Conservation (phyloP, 2,113 vertebrate species). For the Malurus alboscapulatus region DNA sequence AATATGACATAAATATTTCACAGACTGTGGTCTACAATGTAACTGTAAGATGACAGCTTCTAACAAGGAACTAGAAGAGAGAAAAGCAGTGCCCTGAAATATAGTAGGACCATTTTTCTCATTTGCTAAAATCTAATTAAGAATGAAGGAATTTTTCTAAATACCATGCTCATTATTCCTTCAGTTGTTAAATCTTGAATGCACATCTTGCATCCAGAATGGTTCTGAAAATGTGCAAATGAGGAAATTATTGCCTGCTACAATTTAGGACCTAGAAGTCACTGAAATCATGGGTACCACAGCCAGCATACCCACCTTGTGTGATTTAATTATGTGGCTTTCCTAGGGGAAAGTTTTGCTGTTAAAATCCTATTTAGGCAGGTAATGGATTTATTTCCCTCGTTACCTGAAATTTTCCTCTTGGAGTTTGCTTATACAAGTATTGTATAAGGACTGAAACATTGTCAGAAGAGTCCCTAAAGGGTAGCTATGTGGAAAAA, state of each 20-base stretch:
- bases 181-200: background rate
- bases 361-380: background rate
- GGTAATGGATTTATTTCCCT: background rate
- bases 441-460: background rate
- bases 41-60: background rate
- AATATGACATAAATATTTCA: slow-evolving; percentile 43
- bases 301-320: background rate
- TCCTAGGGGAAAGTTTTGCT: background rate
- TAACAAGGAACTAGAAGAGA: background rate
- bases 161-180: background rate
- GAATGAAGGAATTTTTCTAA: background rate
- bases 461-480: background rate
- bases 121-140: background rate
- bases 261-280: background rate
- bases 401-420: background rate
- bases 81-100: background rate
- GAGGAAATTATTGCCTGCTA: background rate
- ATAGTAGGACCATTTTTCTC: background rate
- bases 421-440: background rate
- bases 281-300: background rate
- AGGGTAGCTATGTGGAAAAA: background rate
- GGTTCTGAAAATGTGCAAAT: background rate
- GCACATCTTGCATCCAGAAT: background rate
- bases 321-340: background rate
- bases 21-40: background rate